Percentiles rank a stretch among this genome's conserved stretches.
phyloP scores from a whole-genome alignment of 2,888 invertebrate genomes.

The Callosobruchus maculatus region DNA sequence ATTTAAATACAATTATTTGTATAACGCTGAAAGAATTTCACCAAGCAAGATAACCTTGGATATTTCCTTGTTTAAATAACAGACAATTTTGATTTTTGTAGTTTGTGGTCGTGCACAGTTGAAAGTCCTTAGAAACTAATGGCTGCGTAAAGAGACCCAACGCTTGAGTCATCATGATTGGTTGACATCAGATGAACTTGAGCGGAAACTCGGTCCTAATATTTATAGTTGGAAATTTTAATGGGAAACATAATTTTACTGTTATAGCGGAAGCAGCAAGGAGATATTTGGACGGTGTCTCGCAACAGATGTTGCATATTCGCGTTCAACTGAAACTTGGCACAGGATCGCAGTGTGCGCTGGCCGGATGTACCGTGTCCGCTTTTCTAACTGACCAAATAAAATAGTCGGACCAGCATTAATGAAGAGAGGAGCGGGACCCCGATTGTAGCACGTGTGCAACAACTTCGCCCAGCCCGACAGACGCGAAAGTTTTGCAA shows the following conservation, averaged over 20 bases:
- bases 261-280: neutral
- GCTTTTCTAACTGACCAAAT: neutral
- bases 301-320: neutral
- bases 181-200: too few relatives aligned
- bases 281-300: neutral
- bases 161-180: too few relatives aligned
- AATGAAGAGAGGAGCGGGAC: neutral
- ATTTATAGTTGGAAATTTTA: neutral
- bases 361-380: neutral
- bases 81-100: too few relatives aligned
- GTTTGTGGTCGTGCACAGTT: too few relatives aligned
- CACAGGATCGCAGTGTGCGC: neutral
- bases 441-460: neutral
- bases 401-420: neutral
- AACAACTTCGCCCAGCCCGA: neutral
- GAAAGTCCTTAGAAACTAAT: too few relatives aligned
- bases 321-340: neutral
- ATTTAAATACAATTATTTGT: too few relatives aligned
- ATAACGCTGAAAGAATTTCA: too few relatives aligned
- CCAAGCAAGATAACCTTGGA: too few relatives aligned
- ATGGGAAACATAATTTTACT: neutral
- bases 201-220: neutral
- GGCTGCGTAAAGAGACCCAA: too few relatives aligned
- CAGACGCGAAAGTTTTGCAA: neutral
- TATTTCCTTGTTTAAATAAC: too few relatives aligned